Conservation (phyloP, 2,113 vertebrate genomes). For the Coryphaenoides rupestris region DNA sequence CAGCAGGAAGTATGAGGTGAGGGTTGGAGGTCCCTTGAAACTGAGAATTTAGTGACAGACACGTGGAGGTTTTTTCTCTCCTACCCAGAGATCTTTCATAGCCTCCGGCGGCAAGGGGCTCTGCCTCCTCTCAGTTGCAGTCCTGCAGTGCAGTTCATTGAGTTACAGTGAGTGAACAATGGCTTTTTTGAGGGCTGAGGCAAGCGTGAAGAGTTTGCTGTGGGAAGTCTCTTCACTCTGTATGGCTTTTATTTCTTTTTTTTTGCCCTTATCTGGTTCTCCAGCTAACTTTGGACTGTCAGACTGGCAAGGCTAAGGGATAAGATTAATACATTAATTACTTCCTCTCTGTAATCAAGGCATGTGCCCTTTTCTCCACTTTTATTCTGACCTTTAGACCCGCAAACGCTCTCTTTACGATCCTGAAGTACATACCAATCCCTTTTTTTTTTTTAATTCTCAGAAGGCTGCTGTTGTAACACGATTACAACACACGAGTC, state of each 20-base stretch:
- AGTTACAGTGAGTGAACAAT: slow-evolving; percentile 48
- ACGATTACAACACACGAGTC: too few species aligned
- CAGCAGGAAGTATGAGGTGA: slow-evolving; percentile 36
- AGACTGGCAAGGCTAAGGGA: slow-evolving; percentile 9
- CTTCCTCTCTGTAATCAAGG: too few species aligned
- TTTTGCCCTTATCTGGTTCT: slow-evolving; percentile 25
- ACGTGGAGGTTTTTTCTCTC: slow-evolving; percentile 29
- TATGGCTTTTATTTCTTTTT: slow-evolving; percentile 10
- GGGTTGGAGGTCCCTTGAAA: slow-evolving; percentile 25
- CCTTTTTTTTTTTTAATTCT: too few species aligned
- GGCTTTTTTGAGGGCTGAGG: slow-evolving; percentile 21
- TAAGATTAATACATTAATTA: slow-evolving; percentile 1
- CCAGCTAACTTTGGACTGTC: slow-evolving; percentile 5
- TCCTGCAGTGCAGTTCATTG: slow-evolving; percentile 36
- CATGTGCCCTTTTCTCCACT: too few species aligned
- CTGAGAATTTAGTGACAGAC: slow-evolving; percentile 34
- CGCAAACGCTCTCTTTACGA: too few species aligned
- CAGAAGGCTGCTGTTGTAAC: too few species aligned
- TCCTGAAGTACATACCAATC: too few species aligned
- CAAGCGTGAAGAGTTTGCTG: slow-evolving; percentile 26
- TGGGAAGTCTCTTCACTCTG: slow-evolving; percentile 21
- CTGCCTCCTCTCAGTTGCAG: slow-evolving; percentile 35
- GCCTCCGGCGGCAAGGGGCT: slow-evolving; percentile 29
- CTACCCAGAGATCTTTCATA: slow-evolving; percentile 26
- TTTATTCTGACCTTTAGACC: too few species aligned